Evolutionary conservation across 2,797 vertebrate species (phyloP).

Genomic region (Lutjanus campechanus): DNA sequence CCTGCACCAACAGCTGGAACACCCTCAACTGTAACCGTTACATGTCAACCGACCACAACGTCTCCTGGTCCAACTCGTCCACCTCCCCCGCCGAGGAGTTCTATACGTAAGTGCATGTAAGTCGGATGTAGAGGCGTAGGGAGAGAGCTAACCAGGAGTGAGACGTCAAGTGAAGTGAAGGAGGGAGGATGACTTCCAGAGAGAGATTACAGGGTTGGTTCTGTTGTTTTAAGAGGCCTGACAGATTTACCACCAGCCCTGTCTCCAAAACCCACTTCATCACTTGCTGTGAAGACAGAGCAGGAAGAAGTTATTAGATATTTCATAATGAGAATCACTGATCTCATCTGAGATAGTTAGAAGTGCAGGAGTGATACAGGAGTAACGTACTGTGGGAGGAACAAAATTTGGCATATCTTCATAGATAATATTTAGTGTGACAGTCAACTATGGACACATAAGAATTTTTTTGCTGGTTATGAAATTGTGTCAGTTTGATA

Average conservation of each 20-base stretch:
- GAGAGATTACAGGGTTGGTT: constrained; percentile 31
- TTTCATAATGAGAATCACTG: neutral
- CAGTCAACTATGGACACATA: neutral
- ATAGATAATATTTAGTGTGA: neutral
- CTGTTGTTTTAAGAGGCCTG: constrained; percentile 23
- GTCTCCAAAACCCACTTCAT: constrained; percentile 17
- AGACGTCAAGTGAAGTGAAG: constrained; percentile 2
- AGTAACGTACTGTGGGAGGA: neutral
- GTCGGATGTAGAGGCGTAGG: constrained; percentile 67
- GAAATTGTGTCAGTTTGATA: no score
- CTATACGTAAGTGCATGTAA: constrained; percentile 97
- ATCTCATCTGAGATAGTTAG: constrained; percentile 13
- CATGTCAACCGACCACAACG: constrained; percentile 89
- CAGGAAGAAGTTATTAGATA: neutral
- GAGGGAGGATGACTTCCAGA: constrained; percentile 20
- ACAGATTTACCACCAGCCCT: constrained; percentile 20
- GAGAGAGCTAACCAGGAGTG: constrained; percentile 22
- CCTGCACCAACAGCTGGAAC: constrained; percentile 95
- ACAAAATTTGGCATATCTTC: neutral
- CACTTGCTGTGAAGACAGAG: neutral
- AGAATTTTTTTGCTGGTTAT: no score
- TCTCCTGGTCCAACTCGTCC: constrained; percentile 92
- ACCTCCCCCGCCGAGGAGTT: constrained; percentile 98
- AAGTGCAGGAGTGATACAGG: neutral
- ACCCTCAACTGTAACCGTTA: constrained; percentile 94